A percentile compares a stretch with the other conserved stretches of the same genome.
phyloP scores from a whole-genome alignment of 2,797 vertebrate species.

The Rhabdophis nuchalis region DNA sequence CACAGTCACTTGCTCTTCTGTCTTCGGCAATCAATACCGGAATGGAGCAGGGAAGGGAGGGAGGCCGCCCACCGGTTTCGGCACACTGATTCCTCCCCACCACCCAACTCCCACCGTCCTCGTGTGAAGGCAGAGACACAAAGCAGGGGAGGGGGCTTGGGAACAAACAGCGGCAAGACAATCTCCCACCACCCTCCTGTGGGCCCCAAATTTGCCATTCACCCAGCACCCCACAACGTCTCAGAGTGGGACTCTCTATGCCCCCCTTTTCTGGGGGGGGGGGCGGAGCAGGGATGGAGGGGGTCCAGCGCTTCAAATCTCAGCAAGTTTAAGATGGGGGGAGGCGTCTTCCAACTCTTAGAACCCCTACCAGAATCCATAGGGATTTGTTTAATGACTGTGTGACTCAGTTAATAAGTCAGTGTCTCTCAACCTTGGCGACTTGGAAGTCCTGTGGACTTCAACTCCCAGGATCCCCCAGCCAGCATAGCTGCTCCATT shows the following conservation, averaged over 20 bases:
- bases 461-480: too few species aligned
- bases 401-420: not conserved
- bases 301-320: too few species aligned
- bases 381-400: not conserved
- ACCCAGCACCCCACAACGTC: not conserved
- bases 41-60: slow-evolving; percentile 6
- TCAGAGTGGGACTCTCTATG: not conserved
- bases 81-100: not conserved
- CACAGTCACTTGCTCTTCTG: not conserved
- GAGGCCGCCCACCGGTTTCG: not conserved
- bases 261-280: not conserved
- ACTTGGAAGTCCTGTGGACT: too few species aligned
- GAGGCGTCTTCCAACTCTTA: not conserved
- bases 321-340: too few species aligned
- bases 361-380: not conserved
- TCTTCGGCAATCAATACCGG: slow-evolving; percentile 28
- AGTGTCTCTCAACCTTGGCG: too few species aligned
- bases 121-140: not conserved
- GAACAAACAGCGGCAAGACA: not conserved
- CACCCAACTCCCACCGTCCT: not conserved
- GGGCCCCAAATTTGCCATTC: too few species aligned
- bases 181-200: not conserved
- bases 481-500: too few species aligned
- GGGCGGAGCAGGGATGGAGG: not conserved
- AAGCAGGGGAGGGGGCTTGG: not conserved